Conservation (phyloP, 2,888 invertebrate genomes). For the Resseliella maxima region DNA sequence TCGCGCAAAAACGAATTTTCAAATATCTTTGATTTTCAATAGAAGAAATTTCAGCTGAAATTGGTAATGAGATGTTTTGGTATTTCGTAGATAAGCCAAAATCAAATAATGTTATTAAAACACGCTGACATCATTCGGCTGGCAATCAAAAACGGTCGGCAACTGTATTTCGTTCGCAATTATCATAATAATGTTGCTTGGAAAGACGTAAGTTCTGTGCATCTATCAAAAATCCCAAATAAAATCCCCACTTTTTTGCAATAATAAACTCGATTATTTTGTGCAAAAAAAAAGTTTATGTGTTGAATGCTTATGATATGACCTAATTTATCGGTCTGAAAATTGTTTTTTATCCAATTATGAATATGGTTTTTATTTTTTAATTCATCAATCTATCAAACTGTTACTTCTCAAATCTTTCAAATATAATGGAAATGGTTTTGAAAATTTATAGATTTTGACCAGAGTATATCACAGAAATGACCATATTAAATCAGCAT, state of each 20-base stretch:
- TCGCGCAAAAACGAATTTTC: too few relatives aligned
- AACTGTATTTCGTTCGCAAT: not conserved
- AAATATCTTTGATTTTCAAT: too few relatives aligned
- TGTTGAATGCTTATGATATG: not conserved
- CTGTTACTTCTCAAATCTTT: not conserved
- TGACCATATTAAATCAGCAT: not conserved
- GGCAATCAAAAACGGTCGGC: conserved; percentile 14
- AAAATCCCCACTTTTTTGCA: too few relatives aligned
- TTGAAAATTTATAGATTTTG: not conserved
- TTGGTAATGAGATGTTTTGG: too few relatives aligned
- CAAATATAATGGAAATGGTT: not conserved
- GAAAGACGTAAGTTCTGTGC: not conserved
- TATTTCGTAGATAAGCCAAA: not conserved
- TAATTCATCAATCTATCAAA: not conserved
- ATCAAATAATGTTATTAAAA: not conserved
- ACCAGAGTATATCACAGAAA: not conserved
- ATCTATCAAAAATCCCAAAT: not conserved
- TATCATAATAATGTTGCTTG: not conserved
- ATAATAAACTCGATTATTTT: too few relatives aligned
- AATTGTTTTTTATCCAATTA: too few relatives aligned
- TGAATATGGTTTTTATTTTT: not conserved
- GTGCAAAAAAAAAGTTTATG: too few relatives aligned
- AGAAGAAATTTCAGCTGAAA: too few relatives aligned
- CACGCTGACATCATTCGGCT: conserved; percentile 41
- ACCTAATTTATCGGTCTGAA: not conserved